phyloP scores from a whole-genome alignment of 2,797 vertebrate genomes.

The Xenopus petersii region DNA sequence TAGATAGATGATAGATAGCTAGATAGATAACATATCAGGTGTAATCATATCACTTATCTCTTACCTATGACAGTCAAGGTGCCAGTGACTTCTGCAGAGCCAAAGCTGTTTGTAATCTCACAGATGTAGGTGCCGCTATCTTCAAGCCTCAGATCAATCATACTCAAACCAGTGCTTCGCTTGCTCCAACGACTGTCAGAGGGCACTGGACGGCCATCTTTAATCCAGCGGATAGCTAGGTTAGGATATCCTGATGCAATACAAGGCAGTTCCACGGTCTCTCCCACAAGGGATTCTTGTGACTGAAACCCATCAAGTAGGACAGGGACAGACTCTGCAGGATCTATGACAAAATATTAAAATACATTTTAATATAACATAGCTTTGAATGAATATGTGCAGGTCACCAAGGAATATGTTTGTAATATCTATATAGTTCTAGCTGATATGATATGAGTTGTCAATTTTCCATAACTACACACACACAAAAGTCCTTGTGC shows the following conservation, averaged over 20 bases:
- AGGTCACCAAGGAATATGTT: too few species aligned
- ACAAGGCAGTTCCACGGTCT: conserved; percentile 87
- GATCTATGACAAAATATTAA: conserved; percentile 65
- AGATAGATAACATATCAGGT: too few species aligned
- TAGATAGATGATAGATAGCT: too few species aligned
- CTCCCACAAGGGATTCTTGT: conserved; percentile 82
- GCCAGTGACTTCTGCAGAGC: conserved; percentile 91
- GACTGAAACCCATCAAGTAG: conserved; percentile 94
- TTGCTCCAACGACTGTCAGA: conserved; percentile 88
- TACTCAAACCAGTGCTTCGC: conserved; percentile 84
- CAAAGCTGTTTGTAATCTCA: conserved; percentile 96
- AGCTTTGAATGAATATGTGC: too few species aligned
- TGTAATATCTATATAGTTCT: too few species aligned
- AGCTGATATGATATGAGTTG: too few species aligned
- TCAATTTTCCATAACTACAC: too few species aligned
- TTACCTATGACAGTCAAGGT: conserved; percentile 90
- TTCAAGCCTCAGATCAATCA: conserved; percentile 87
- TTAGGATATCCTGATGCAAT: conserved; percentile 92
- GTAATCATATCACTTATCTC: conserved; percentile 13
- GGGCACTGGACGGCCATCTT: conserved; percentile 88
- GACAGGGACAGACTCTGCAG: conserved; percentile 88
- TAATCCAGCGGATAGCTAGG: conserved; percentile 92
- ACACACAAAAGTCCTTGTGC: too few species aligned
- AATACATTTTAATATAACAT: too few species aligned
- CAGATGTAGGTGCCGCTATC: conserved; percentile 96